Conservation (phyloP, 1,140 invertebrate genomes). For the Drosophila navojoa region DNA sequence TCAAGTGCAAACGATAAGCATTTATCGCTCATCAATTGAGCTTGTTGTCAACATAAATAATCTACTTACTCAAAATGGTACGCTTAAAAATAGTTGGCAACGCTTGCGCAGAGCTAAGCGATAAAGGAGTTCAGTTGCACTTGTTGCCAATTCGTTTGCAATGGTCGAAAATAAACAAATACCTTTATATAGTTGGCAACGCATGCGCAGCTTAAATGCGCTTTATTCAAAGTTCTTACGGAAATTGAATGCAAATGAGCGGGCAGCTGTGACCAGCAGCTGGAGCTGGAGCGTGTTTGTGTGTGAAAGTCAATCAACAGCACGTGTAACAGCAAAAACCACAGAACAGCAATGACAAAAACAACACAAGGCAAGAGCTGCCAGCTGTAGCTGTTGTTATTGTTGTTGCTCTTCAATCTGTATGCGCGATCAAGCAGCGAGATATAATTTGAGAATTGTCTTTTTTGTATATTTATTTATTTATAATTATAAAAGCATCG, state of each 20-base stretch:
- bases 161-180: not conserved
- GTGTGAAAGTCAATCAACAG: constrained; percentile 81
- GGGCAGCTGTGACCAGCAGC: constrained; percentile 1
- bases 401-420: constrained; percentile 24
- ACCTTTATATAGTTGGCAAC: constrained; percentile 15
- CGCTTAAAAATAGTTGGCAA: not conserved
- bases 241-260: constrained; percentile 34
- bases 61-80: too few species aligned
- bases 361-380: constrained; percentile 13
- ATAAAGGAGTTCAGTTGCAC: not conserved
- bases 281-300: constrained; percentile 33
- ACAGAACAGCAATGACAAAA: constrained; percentile 33
- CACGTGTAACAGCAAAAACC: constrained; percentile 64
- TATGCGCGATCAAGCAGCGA: constrained; percentile 26
- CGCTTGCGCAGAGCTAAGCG: not conserved
- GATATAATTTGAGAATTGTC: constrained; percentile 18
- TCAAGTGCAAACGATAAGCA: constrained; percentile 7
- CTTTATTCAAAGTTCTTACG: constrained; percentile 38
- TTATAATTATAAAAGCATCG: constrained; percentile 12
- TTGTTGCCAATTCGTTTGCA: constrained; percentile 7
- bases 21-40: constrained; percentile 8
- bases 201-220: constrained; percentile 14
- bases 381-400: not conserved
- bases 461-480: constrained; percentile 10
- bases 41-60: not conserved